A percentile compares a stretch with the other conserved stretches of the same genome.
Conservation (phyloP, 2,888 invertebrate genomes). For the Bugulina stolonifera region DNA sequence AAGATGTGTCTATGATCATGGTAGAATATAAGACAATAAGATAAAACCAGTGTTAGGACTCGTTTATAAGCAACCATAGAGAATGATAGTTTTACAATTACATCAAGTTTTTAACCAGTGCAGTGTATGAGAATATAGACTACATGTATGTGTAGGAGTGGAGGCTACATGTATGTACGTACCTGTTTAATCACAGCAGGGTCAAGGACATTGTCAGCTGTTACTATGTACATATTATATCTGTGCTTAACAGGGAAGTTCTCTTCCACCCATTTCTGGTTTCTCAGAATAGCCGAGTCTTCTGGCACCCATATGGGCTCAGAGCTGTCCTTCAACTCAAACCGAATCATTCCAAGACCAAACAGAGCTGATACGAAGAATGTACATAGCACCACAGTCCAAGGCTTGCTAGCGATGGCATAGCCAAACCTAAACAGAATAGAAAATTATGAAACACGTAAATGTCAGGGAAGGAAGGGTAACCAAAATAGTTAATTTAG, state of each 20-base stretch:
- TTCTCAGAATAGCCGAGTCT: slow-evolving; percentile 28
- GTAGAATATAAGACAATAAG: no score
- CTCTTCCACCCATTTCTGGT: slow-evolving; percentile 34
- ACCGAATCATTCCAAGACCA: slow-evolving; percentile 24
- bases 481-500: no score
- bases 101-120: no score
- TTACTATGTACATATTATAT: slow-evolving; percentile 35
- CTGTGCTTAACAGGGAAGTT: slow-evolving; percentile 36
- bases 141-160: no score
- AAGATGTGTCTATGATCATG: no score
- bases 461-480: no score
- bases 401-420: slow-evolving; percentile 23
- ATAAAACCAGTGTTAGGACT: no score
- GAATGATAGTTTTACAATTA: no score
- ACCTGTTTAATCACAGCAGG: slow-evolving; percentile 35
- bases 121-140: no score
- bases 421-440: slow-evolving; percentile 17
- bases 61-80: no score
- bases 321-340: slow-evolving; percentile 25
- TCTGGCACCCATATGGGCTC: slow-evolving; percentile 24
- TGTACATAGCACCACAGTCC: slow-evolving; percentile 19
- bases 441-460: no score
- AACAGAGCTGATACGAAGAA: slow-evolving; percentile 10
- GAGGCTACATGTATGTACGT: no score
- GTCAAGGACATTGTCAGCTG: slow-evolving; percentile 35